Base-by-base conservation (phyloP, 2,888 invertebrate species). In the Tiliacea aurago region DNA sequence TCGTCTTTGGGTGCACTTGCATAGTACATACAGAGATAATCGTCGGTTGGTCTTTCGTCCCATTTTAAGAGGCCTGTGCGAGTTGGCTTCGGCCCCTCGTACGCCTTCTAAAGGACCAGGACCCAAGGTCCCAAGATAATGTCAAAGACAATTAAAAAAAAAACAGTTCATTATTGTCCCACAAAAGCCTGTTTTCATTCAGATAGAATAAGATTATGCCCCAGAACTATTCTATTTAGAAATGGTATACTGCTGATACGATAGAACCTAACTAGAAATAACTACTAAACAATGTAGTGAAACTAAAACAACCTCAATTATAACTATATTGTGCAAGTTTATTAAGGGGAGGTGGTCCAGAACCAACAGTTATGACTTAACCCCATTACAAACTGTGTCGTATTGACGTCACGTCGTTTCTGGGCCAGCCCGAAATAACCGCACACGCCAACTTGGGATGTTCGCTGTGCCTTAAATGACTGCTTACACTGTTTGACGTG, bases 341-440 rank as follows among this genome's bases (percentile, higher is more conserved):
- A 76, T 77, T 73, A 80, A 80, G 70, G 79, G 77, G 79, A 79
- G 74, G 70, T 76, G 76, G 58, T 74, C 59, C 67, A 74, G 62
- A 61, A 71, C 61, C 73, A 58, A 72, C 78, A 74, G 78, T 86
- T 85, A 70, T 85, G 76, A 72, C 67, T 85, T 85, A 86, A 82
- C 82, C 80, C 76, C 87, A 84, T 72, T 86, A 78, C 84, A 76
- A 93, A 89, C 84, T 89, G 93, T 94, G 93, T 87, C 94, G 87
- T 82, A 74, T 75, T 94, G 94, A 95, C 95, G 95, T 95, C 95
- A 95, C 89, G 7, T 58, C 76, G 91, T 92, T 94, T 94, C 92
- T 94, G 93, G 95, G 93, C 78, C 94, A 85, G 88, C 86, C 89
- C 83, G 89, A 94, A 95, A 95, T 95, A 95, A 91, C 89, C 81